Evolutionary conservation across 1,140 invertebrate species (phyloP), one percentile per base, ranked within the genome.

Genomic region (Drosophila paulistorum): DNA sequence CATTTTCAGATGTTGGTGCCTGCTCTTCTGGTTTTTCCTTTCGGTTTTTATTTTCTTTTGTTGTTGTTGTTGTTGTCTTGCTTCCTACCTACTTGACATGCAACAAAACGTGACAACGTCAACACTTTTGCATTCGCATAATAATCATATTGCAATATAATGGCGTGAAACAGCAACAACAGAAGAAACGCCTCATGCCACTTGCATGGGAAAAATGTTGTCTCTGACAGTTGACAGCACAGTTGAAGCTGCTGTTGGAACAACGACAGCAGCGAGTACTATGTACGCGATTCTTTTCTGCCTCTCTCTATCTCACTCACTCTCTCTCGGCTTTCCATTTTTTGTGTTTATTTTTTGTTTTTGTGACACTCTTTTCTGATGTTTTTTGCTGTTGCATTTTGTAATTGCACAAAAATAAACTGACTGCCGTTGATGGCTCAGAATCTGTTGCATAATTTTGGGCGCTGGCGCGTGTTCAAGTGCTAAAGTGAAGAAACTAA

Each of bases 111-210:
- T 89, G 84, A 87, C 83, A 80, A 72, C 84, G 84, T 72, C 83
- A 89, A 87, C 83, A 89, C 83, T 87, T 76, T 80, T 73, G 84
- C 70, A 74, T 74, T 89, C 84, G 79, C 84, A 89, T 89, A 87
- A 87, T 87, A 87, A 87, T 83, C 84, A 87, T 86, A 86, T 86
- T 86, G 84, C 83, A 75, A 83, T 77, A 89, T 86, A 86, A 86
- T 86, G 84, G 82, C 73, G 84, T 77, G 79, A 83, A 80, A 77
- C 77, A 80, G 77, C 81, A 74, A 76, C 65, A 71, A 73, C 55
- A 74, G 62, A 77, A 68, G 76, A 45, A 68, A 42, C 39, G 20
- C 35, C 35, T 20, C 30, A 35, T 54, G 74, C 60, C 66, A 77
- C 73, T 61, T 41, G 65, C 67, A 66, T 48, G 61, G 37, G 68